phyloP scores from a whole-genome alignment of 2,797 vertebrate genomes.

The Sebastes minor region DNA sequence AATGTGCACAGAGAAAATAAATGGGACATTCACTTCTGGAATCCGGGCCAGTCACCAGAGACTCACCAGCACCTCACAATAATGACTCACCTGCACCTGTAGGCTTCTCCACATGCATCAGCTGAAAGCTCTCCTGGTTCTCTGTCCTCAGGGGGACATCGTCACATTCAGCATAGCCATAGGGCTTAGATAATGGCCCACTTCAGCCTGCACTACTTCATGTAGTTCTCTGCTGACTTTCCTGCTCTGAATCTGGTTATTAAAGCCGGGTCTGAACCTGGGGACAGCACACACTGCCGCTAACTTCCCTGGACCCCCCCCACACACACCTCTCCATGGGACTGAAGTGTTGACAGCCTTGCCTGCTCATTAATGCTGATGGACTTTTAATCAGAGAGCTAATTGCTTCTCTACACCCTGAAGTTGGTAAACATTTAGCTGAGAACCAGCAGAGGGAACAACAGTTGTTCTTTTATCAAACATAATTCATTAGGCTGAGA shows the following conservation, averaged over 20 bases:
- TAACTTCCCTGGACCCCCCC: neutral
- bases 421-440: conserved; percentile 32
- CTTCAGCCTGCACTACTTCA: neutral
- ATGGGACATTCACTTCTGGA: neutral
- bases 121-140: neutral
- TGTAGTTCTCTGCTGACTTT: neutral
- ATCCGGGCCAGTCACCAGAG: neutral
- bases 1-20: neutral
- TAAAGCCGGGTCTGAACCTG: neutral
- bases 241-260: neutral
- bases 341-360: neutral
- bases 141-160: neutral
- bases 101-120: conserved; percentile 3
- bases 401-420: conserved; percentile 26
- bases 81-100: conserved; percentile 26
- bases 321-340: neutral
- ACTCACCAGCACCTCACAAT: conserved; percentile 1
- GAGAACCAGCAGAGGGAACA: conserved; percentile 7
- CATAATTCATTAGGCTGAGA: conserved; percentile 12
- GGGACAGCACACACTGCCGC: neutral
- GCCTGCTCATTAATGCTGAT: conserved; percentile 27
- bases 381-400: conserved; percentile 42
- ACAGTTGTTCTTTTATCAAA: conserved; percentile 29
- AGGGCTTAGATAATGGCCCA: neutral
- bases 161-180: neutral